A percentile compares a stretch with the other conserved stretches of the same genome.
These are phyloP conservation scores for Heterodera filipjevi DNA, from an alignment of 2,888 invertebrate genomes.

Conservation along the genomic window DNA sequence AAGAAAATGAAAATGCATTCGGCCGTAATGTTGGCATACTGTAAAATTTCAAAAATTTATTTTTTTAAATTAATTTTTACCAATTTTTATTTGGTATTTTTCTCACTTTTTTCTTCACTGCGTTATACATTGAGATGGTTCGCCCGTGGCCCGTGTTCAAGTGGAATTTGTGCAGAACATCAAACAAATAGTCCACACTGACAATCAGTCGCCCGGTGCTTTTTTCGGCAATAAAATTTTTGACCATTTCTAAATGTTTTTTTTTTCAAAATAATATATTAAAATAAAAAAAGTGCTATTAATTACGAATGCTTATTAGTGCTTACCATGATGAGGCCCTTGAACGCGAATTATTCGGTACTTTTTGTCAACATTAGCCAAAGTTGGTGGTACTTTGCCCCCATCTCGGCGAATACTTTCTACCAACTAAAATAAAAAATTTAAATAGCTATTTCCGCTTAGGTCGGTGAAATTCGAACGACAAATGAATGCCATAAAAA, in stretches of 20 bases:
- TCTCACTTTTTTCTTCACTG: not conserved
- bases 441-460: too few relatives aligned
- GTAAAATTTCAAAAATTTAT: not conserved
- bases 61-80: not conserved
- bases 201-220: not conserved
- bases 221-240: not conserved
- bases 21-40: conserved; percentile 23
- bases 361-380: not conserved
- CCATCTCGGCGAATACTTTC: not conserved
- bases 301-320: too few relatives aligned
- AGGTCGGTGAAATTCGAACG: too few relatives aligned
- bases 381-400: not conserved
- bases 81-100: not conserved
- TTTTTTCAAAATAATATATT: not conserved
- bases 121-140: not conserved
- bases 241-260: not conserved
- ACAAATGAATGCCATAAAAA: too few relatives aligned
- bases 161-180: not conserved
- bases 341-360: not conserved
- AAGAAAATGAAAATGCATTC: conserved; percentile 18
- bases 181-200: not conserved
- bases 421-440: not conserved
- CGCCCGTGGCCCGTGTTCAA: not conserved
- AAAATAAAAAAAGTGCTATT: not conserved
- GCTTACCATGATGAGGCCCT: too few relatives aligned